Evolutionary conservation across 2,113 vertebrate species (phyloP), one percentile per base, ranked within the genome.

Genomic region (Thalassarche chlororhynchos): DNA sequence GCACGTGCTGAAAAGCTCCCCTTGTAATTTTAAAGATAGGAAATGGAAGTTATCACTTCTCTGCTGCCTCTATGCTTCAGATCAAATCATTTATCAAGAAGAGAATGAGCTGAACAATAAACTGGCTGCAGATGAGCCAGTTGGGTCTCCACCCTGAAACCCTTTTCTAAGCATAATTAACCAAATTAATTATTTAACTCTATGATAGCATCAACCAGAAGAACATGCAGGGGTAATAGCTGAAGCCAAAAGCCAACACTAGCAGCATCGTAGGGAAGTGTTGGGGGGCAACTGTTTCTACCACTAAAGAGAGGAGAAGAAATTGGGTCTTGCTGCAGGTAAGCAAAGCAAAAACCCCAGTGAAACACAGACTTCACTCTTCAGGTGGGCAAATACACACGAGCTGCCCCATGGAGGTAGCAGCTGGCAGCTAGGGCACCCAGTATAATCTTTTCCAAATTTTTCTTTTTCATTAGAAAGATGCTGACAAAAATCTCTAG

Each of bases 1-100:
- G 60, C 0, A 0, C 6, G 42, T 13, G 74, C 40, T 14, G 31
- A 72, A 68, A 60, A 34, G 25, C 19, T 68, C 23, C 40, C 14
- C 18, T 36, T 5, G 5, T 24, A 4, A 34, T 70, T 75, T 66
- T 40, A 28, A 49, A 66, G 46, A 13, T 2, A 52, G 52, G 58
- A 93, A 70, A 82, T 28, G 10, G 17, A 82, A 71, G 47, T 64
- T 90, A 82, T 34, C 31, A 25, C 46, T 87, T 49, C 65, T 79
- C 38, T 84, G 76, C 76, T 86, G 66, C 44, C 71, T 68, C 66
- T 79, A 12, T n/a, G 36, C 57, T 68, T 89, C 79, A 75, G 51
- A 79, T 52, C 31, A 66, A 70, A 34, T 23, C 10, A 46, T 36
- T 57, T 88, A 10, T 65, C 31, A 51, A n/a, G 68, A 69, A 72